phyloP scores from a whole-genome alignment of 2,113 vertebrate genomes.

The Mobula birostris region DNA sequence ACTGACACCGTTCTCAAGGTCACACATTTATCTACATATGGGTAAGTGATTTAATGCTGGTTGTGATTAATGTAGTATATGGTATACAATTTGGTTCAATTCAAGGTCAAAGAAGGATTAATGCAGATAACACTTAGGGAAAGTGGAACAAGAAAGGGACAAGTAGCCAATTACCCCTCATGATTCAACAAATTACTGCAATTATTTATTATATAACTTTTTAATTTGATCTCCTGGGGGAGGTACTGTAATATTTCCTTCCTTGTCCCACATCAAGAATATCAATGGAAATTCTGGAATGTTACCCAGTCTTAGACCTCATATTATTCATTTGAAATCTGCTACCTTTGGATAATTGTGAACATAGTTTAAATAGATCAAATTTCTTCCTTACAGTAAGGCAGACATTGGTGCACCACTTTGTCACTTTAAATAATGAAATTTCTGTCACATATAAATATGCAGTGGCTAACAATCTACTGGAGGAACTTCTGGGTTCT shows the following conservation, averaged over 20 bases:
- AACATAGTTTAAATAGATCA: background rate
- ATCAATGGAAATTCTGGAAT: background rate
- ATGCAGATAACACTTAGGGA: background rate
- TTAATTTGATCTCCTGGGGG: background rate
- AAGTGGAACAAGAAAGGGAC: background rate
- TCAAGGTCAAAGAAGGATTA: constrained; percentile 3
- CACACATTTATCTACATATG: constrained; percentile 3
- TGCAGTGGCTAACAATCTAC: background rate
- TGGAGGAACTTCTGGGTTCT: background rate
- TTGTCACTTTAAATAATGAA: background rate
- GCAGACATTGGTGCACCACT: background rate
- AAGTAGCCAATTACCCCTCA: background rate
- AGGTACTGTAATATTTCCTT: background rate
- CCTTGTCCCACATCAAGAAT: background rate
- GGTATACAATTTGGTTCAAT: background rate
- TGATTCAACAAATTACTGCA: background rate
- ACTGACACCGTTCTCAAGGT: background rate
- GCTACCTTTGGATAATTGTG: background rate
- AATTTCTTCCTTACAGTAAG: background rate
- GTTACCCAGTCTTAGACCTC: background rate
- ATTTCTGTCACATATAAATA: background rate
- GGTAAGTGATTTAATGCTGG: background rate
- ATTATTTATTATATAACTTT: background rate
- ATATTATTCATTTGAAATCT: background rate
- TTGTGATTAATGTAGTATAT: background rate